Base-by-base conservation (phyloP, 2,797 vertebrate genomes). In the Labroides dimidiatus region DNA sequence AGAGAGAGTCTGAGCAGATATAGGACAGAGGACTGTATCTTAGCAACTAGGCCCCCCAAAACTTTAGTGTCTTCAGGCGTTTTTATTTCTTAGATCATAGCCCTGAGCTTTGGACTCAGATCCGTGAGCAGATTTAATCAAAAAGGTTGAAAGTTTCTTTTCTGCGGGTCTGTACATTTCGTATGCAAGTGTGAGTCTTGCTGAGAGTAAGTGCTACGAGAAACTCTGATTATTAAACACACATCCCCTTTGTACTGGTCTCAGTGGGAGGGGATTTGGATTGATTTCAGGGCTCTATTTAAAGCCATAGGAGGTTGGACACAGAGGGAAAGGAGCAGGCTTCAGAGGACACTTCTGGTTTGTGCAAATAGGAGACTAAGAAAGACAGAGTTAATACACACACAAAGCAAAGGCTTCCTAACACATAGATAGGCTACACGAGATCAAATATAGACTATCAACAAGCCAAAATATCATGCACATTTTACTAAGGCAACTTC, bases 301-400 rank as follows among this genome's bases (percentile, higher is more conserved):
- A 21, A 64, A 62, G 55, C 14, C 42, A 11, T 12, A 16, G 64
- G 5, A 39, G 45, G 58, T 77, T 51, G 62, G 64, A 89, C 53
- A 77, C 56, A 62, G 43, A 63, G 63, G 75, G 45, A 73, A 73
- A 59, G 78, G 71, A 87, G 47, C 76, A 80, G 77, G 76, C 76
- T 76, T 78, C 64, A 78, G 86, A 91, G 88, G 89, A 91, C 89
- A 91, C 88, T 89, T 91, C 60, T 76, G 88, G 87, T 88, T 89
- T 91, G 90, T 91, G 89, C 88, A 89, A 90, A 86, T 77, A 85
- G 77, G 81, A 87, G 61, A 90, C 81, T 72, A 77, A 73, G 57
- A 80, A 79, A 65, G 58, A 85, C 52, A 60, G 53, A 75, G 66
- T 84, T 84, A 82, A 87, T 79, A 84, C 76, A 85, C 39, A 83